Evolutionary conservation across 1,140 invertebrate genomes (phyloP).

Genomic region (Drusus annulatus): DNA sequence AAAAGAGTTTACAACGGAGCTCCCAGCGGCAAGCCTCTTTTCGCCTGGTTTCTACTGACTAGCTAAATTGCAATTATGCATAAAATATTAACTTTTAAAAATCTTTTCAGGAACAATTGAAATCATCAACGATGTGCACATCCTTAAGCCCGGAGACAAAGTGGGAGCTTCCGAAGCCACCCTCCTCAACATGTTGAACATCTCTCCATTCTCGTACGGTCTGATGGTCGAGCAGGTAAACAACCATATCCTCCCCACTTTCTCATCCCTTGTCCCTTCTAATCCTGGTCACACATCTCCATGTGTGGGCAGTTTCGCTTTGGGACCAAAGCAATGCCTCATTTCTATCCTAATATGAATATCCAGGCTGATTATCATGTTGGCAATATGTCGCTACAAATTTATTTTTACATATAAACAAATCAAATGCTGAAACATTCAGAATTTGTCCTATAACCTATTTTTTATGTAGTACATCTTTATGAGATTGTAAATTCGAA

Average conservation of each 20-base stretch:
- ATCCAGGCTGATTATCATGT: conserved; percentile 34
- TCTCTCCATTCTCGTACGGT: conserved; percentile 99
- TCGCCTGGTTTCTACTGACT: too few relatives aligned
- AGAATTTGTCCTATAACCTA: too few relatives aligned
- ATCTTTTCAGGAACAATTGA: conserved; percentile 88
- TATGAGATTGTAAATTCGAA: too few relatives aligned
- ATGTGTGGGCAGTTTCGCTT: conserved; percentile 54
- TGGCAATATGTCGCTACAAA: conserved; percentile 47
- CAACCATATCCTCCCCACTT: not conserved
- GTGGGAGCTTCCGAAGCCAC: conserved; percentile 99
- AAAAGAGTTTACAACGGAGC: too few relatives aligned
- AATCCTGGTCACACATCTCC: conserved; percentile 36
- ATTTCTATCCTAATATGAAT: conserved; percentile 66
- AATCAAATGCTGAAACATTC: too few relatives aligned
- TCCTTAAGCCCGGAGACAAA: conserved; percentile 96
- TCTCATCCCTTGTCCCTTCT: conserved; percentile 43
- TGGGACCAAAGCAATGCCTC: conserved; percentile 64
- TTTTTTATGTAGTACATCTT: too few relatives aligned
- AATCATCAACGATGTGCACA: conserved; percentile 99
- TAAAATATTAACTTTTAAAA: not conserved
- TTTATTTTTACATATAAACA: too few relatives aligned
- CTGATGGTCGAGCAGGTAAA: conserved; percentile 87
- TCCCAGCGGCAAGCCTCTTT: too few relatives aligned
- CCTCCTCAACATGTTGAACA: conserved; percentile 99
- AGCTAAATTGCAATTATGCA: too few relatives aligned